Percentiles rank a stretch among this genome's conserved stretches.
Evolutionary conservation across 2,888 invertebrate species (phyloP).

Genomic region (Agriopis leucophaearia): DNA sequence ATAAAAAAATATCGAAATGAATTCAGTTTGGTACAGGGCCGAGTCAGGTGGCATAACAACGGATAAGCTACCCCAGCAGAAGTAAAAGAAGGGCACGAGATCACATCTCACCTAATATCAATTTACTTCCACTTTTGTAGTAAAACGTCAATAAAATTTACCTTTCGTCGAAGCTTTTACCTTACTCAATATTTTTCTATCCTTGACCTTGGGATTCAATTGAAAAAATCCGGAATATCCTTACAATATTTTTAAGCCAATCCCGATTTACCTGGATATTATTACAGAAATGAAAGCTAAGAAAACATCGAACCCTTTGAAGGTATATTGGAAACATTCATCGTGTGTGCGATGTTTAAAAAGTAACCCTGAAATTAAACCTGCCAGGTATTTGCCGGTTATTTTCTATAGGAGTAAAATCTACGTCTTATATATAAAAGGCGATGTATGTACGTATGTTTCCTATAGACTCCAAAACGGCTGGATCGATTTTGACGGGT

Average conservation of each 20-base stretch:
- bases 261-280: slow-evolving; percentile 43
- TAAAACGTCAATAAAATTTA: slow-evolving; percentile 7
- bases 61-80: background rate
- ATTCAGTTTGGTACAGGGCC: background rate
- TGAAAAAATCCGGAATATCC: slow-evolving; percentile 37
- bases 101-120: slow-evolving; percentile 6
- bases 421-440: background rate
- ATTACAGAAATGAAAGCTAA: slow-evolving; percentile 43
- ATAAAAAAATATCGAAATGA: background rate
- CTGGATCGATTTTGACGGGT: no score
- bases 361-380: background rate
- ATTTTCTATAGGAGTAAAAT: no score
- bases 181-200: slow-evolving; percentile 37
- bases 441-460: background rate
- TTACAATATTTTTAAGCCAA: slow-evolving; percentile 40
- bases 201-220: slow-evolving; percentile 34
- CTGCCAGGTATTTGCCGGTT: no score
- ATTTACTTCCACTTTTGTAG: slow-evolving; percentile 7
- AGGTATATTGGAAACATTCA: background rate
- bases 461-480: no score
- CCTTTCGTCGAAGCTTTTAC: slow-evolving; percentile 35
- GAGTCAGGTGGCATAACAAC: background rate
- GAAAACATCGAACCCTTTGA: slow-evolving; percentile 12
- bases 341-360: slow-evolving; percentile 2
- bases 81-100: background rate